Evolutionary conservation across 53 echinoderm and acorn worm species (phyloP), one percentile per base, ranked within the genome.

Genomic region (Holothuria leucospilota): DNA sequence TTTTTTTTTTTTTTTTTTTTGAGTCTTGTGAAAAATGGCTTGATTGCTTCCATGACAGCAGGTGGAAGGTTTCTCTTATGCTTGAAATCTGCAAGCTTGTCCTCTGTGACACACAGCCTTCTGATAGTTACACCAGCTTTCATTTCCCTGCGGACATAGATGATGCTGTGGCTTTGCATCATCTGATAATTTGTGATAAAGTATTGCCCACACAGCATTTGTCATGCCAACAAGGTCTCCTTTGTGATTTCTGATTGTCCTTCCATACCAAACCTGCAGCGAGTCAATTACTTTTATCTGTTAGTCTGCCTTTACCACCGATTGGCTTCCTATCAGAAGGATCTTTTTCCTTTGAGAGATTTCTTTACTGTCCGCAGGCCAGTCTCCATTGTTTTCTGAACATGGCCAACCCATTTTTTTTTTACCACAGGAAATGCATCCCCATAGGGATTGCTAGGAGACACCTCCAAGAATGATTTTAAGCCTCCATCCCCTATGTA

Each of bases 381-480:
- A 15, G 29, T 39, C 15, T 77, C 46, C 14, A 77, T 39, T 29
- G 42, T 42, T 58, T 86, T 88, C 63, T 88, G 86, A 24, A 88
- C 42, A 66, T 88, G 88, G 0, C 88, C 81, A 13, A 88, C 88
- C 68, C 88, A 89, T 71, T 89, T 84, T 65, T 78, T 87, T 51
- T 87, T 87, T 13, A 63, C 39, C 14, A 87, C 46, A 13, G 59
- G 71, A 53, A 59, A 39, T 59, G 56, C 24, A 62, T 61, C 64
- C 20, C 74, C 74, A 72, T 87, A 87, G 13, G 86, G 74, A 49
- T 60, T 74, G 60, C 61, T 74, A 46, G 16, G 5, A 4, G 68
- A 39, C 28, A 85, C 85, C 23, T 67, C 67, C 40, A 38, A 69
- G 56, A 69, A 85, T 51, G 70, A 71, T 70, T 85, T 69, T 11